Evolutionary conservation across 2,797 vertebrate species (phyloP), one percentile per base, ranked within the genome.

Genomic region (Poecilia gillii): DNA sequence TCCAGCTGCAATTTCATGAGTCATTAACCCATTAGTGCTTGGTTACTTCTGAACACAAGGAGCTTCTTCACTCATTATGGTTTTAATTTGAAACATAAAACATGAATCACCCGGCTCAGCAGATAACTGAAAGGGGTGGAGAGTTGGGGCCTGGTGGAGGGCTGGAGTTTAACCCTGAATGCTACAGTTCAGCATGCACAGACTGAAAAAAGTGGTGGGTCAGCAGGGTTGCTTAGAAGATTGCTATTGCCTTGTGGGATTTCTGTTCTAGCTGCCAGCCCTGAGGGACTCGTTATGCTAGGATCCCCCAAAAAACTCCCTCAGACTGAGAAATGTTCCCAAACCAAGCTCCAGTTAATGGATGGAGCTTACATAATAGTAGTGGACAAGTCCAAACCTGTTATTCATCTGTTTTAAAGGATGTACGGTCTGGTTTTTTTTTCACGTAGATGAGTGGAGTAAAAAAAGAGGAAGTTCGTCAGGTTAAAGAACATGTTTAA

Each of bases 1-100:
- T 87, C 79, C 70, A 81, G 74, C 66, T 81, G 80, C 62, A 80
- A 84, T 87, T 87, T 89, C 71, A 91, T 85, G 84, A 90, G 81
- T 89, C 81, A 82, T 87, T 87, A 84, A 84, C 74, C 81, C 70
- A 83, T 72, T 73, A 82, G 79, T 79, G 80, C 79, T 9, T 33
- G 43, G 57, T 83, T 86, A 73, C 82, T 81, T 77, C 55, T 68
- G 72, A 83, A 74, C 81, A 49, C 74, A 25, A 36, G 75, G 68
- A 36, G 59, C 78, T 74, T 79, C 72, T 83, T 75, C 71, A 80
- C n/a, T 59, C 73, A 84, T 81, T 64, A 71, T 36, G 49, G 6
- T 79, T 75, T 84, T 79, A 84, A 87, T 85, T 57, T 81, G 47
- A 57, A 36, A 72, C 51, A 74, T 59, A 75, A 82, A 80, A 76